A percentile compares a stretch with the other conserved stretches of the same genome.
These are phyloP conservation scores for Gasterosteus aculeatus DNA, from an alignment of 2,113 vertebrate genomes.

Conservation along the genomic window DNA sequence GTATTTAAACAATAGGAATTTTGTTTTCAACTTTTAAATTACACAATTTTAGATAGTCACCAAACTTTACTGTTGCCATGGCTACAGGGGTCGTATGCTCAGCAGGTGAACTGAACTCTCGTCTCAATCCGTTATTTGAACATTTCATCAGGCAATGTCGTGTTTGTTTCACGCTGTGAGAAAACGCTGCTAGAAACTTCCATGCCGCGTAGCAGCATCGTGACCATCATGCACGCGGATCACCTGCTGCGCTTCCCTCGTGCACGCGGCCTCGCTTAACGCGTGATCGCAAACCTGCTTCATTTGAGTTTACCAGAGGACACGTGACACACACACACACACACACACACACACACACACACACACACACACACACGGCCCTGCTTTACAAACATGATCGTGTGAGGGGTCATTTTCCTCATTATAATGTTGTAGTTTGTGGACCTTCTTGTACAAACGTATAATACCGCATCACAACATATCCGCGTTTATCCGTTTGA, in stretches of 20 bases:
- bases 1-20: too few relatives aligned
- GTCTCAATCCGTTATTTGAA: background rate
- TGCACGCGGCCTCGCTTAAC: background rate
- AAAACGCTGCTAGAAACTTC: background rate
- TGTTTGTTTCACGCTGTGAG: background rate
- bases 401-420: background rate
- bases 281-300: background rate
- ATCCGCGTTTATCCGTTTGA: too few relatives aligned
- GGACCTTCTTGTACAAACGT: background rate
- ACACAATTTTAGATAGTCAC: too few relatives aligned
- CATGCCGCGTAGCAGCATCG: too few relatives aligned
- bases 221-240: background rate
- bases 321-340: background rate
- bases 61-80: constrained; percentile 4
- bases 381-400: background rate
- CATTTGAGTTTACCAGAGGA: constrained; percentile 43
- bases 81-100: background rate
- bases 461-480: too few relatives aligned
- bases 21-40: too few relatives aligned
- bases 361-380: background rate
- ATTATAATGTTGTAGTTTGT: too few relatives aligned
- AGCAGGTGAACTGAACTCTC: background rate
- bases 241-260: background rate
- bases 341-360: too few relatives aligned
- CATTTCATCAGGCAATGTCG: background rate